Conservation (phyloP, 53 echinoderm and acorn worm genomes). For the Hippasteria phrygiana region DNA sequence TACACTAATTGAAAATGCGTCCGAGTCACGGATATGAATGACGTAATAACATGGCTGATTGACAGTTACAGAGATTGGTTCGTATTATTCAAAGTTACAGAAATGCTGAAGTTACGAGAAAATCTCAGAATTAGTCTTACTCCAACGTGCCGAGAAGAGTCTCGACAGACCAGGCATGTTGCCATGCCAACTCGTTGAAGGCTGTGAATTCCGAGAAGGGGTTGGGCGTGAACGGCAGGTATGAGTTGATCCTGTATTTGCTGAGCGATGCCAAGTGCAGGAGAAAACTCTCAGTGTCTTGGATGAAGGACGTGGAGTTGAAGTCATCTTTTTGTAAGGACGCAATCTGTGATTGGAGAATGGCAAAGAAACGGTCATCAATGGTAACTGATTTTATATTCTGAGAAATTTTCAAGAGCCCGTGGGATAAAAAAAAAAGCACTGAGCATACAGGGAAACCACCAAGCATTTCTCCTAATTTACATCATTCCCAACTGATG, state of each 20-base stretch:
- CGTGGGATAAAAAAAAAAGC: no score
- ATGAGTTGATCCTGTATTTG: background rate
- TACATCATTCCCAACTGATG: no score
- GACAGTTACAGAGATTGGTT: no score
- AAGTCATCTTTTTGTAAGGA: background rate
- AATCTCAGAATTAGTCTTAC: background rate
- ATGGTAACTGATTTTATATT: no score
- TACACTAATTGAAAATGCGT: no score
- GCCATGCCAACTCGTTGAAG: background rate
- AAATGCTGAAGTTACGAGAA: no score
- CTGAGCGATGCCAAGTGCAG: background rate
- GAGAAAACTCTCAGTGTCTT: background rate
- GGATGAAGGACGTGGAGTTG: slow-evolving; percentile 15
- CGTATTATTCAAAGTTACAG: no score
- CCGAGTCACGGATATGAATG: no score
- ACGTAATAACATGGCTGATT: no score
- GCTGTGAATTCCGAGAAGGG: background rate
- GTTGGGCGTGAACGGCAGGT: background rate
- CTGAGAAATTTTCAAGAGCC: no score
- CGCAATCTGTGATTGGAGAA: slow-evolving; percentile 9
- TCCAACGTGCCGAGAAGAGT: slow-evolving; percentile 5
- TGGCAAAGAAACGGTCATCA: background rate
- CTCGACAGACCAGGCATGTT: background rate
- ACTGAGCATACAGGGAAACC: no score
- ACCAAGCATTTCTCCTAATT: no score